Evolutionary conservation across 1,140 invertebrate genomes (phyloP).

Genomic region (Drosophila tropicalis): DNA sequence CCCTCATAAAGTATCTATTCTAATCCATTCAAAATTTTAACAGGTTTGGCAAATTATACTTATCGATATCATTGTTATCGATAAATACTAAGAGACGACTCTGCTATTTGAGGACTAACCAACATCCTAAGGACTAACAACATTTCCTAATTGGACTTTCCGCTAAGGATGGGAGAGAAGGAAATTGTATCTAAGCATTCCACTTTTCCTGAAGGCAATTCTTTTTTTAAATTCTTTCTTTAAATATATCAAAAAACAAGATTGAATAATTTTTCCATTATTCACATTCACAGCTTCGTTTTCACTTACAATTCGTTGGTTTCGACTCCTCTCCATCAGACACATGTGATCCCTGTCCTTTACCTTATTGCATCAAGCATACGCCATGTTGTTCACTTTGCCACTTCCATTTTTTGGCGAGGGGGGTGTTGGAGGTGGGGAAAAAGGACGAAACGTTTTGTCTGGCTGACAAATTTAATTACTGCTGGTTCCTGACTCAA

Average conservation of each 20-base stretch:
- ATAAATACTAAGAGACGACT: too few relatives aligned
- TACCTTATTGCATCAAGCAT: constrained; percentile 58
- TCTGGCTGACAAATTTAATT: constrained; percentile 79
- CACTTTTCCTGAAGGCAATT: too few relatives aligned
- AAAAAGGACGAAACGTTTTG: constrained; percentile 55
- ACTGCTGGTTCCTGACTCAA: constrained; percentile 44
- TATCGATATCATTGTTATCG: too few relatives aligned
- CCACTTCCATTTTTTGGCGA: constrained; percentile 52
- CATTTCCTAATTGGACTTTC: too few relatives aligned
- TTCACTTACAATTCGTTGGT: neutral
- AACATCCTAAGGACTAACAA: too few relatives aligned
- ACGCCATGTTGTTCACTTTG: constrained; percentile 67
- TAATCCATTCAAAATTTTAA: too few relatives aligned
- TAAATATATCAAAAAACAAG: neutral
- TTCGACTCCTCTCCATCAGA: neutral
- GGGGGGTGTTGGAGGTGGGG: neutral
- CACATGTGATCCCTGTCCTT: constrained; percentile 19
- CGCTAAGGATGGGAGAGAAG: too few relatives aligned
- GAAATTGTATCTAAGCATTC: too few relatives aligned
- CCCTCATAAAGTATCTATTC: too few relatives aligned
- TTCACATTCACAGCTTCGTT: neutral
- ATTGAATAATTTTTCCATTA: neutral
- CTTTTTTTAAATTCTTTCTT: neutral
- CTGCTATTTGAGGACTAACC: too few relatives aligned
- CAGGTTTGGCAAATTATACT: too few relatives aligned